phyloP scores from a whole-genome alignment of 2,888 invertebrate genomes.

The Drosophila nr. perissopoda region DNA sequence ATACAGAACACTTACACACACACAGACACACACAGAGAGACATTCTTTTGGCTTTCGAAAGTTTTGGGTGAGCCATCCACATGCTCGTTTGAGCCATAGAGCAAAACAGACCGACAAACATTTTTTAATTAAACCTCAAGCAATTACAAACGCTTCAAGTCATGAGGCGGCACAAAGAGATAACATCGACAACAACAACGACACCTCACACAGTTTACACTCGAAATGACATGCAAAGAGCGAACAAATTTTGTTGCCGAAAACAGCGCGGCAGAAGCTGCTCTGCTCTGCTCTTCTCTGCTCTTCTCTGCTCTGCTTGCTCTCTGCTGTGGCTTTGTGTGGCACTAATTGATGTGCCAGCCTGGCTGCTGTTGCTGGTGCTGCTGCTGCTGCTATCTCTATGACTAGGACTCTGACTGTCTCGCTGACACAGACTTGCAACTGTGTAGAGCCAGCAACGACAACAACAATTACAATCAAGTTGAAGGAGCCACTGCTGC shows the following conservation, averaged over 20 bases:
- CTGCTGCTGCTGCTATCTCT: slow-evolving; percentile 28
- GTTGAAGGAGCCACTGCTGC: slow-evolving; percentile 34
- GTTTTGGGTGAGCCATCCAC: slow-evolving; percentile 10
- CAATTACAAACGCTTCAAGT: slow-evolving; percentile 73
- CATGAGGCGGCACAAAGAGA: slow-evolving; percentile 60
- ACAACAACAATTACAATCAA: slow-evolving; percentile 27
- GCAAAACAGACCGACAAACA: slow-evolving; percentile 58
- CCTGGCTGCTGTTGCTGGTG: slow-evolving; percentile 31
- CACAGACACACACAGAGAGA: slow-evolving; percentile 2
- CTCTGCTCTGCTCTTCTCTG: slow-evolving; percentile 7
- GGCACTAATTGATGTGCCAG: slow-evolving; percentile 77
- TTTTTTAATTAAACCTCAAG: slow-evolving; percentile 79
- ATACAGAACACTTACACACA: background rate
- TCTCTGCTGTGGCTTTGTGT: slow-evolving; percentile 69
- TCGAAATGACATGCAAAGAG: slow-evolving; percentile 71
- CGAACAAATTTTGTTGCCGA: slow-evolving; percentile 41
- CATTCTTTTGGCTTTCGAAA: slow-evolving; percentile 27
- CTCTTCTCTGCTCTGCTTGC: background rate
- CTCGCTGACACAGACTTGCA: slow-evolving; percentile 61
- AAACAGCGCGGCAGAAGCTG: slow-evolving; percentile 27
- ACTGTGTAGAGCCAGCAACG: slow-evolving; percentile 22
- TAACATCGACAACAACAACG: slow-evolving; percentile 38
- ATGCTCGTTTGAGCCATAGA: slow-evolving; percentile 1
- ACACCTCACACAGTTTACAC: slow-evolving; percentile 75
- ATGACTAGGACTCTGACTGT: slow-evolving; percentile 29